Base-by-base conservation (phyloP, 2,113 vertebrate genomes). In the Limnothrissa miodon region DNA sequence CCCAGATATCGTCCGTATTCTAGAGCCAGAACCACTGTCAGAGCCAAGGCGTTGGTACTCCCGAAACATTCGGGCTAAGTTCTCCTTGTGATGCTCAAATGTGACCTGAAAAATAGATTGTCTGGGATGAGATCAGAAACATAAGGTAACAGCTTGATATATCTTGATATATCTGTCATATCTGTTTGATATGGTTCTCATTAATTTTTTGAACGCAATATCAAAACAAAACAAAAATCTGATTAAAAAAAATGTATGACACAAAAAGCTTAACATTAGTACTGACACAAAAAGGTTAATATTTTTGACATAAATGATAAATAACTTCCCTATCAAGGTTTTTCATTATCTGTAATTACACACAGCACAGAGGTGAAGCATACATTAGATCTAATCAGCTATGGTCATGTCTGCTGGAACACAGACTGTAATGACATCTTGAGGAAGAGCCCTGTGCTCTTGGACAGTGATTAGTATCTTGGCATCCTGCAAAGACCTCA, bases 11-110 rank as follows among this genome's bases (percentile, higher is more conserved):
- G 95, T 95, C 87, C 93, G 94, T 87, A 96, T 56, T 0, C 90
- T 82, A 86, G 84, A 39, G 29, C 88, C 91, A 86, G 93, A 89
- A 82, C 0, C 0, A 29, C 86, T 91, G 19, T 94, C 91, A n/a
- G 87, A 93, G 89, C 84, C 94, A 87, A 92, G 95, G 4, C 86
- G 92, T 88, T 98, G 96, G 91, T 98, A 98, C 84, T 98, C 96
- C 17, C 89, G 93, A 88, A 97, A 98, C 89, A 96, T 93, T 82
- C 59, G 94, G 74, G 97, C 95, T 89, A 99, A 93, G 85, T 90
- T 97, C 82, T 97, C 96, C 87, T 97, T 99, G 92, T 99, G 98
- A 89, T 97, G 95, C 94, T 99, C 98, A 90, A 97, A 99, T 84
- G 97, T 95, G 66, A 99, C 98, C 98, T 99, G 87, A 9, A 91